Evolutionary conservation across 2,888 invertebrate genomes (phyloP).

Genomic region (Agonum fuliginosum): DNA sequence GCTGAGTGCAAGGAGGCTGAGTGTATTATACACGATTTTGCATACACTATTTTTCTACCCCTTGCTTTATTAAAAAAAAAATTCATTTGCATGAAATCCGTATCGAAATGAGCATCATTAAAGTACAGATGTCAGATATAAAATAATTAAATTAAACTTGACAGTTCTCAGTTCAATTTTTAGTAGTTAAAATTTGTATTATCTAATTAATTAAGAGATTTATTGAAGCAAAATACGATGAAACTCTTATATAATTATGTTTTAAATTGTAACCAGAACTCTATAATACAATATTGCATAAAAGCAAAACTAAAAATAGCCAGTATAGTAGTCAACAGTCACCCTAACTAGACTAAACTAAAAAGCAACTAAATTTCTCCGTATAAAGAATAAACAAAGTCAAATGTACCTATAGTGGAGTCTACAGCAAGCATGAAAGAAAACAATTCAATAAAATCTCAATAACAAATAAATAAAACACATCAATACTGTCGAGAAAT

Average conservation of each 20-base stretch:
- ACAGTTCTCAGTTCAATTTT: neutral
- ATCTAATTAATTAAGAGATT: neutral
- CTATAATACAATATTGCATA: neutral
- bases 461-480: conserved; percentile 27
- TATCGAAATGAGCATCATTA: too few species aligned
- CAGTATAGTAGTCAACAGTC: conserved; percentile 18
- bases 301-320: conserved; percentile 9
- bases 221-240: too few species aligned
- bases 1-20: too few species aligned
- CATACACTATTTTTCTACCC: too few species aligned
- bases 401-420: conserved; percentile 59
- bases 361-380: neutral
- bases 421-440: conserved; percentile 61
- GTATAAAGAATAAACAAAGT: conserved; percentile 1
- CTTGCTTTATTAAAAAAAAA: too few species aligned
- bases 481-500: neutral
- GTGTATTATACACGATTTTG: too few species aligned
- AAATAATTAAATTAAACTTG: too few species aligned
- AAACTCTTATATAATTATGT: neutral
- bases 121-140: too few species aligned
- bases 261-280: neutral
- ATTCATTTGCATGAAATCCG: too few species aligned
- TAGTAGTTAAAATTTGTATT: neutral
- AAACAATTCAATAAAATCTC: conserved; percentile 41
- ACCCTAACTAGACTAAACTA: conserved; percentile 1